Percentiles rank a stretch among this genome's conserved stretches.
phyloP scores from a whole-genome alignment of 2,888 invertebrate genomes.

The Timema cristinae region DNA sequence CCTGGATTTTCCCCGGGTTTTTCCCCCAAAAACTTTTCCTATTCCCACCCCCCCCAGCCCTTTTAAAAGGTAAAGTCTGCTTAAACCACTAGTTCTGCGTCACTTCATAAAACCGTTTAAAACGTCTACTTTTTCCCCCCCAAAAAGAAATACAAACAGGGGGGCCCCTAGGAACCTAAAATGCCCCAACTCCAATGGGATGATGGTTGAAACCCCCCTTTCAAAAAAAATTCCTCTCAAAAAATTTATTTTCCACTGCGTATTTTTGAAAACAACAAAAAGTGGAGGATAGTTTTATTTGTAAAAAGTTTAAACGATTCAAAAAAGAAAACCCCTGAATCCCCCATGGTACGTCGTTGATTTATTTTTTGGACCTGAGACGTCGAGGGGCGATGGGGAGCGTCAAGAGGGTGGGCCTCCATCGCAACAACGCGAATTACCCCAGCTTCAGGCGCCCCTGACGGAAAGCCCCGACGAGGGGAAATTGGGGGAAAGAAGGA shows the following conservation, averaged over 20 bases:
- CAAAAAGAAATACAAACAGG: slow-evolving; percentile 44
- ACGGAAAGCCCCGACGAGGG: slow-evolving; percentile 85
- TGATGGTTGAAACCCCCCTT: slow-evolving; percentile 34
- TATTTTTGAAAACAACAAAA: slow-evolving; percentile 45
- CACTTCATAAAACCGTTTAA: slow-evolving; percentile 31
- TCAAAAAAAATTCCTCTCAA: slow-evolving; percentile 8
- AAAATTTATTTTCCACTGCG: slow-evolving; percentile 9
- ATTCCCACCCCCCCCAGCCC: slow-evolving; percentile 66
- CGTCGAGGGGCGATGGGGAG: slow-evolving; percentile 44
- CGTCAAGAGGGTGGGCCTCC: slow-evolving; percentile 37
- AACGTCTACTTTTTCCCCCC: slow-evolving; percentile 40
- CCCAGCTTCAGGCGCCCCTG: slow-evolving; percentile 42
- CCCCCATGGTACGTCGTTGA: slow-evolving; percentile 40
- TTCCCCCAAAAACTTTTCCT: slow-evolving; percentile 51
- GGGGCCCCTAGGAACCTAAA: slow-evolving; percentile 35
- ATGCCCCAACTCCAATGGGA: slow-evolving; percentile 35
- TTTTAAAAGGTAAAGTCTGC: slow-evolving; percentile 60
- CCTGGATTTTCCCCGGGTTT: slow-evolving; percentile 24
- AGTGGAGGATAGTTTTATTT: slow-evolving; percentile 44
- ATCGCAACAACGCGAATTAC: slow-evolving; percentile 12
- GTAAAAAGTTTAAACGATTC: slow-evolving; percentile 9
- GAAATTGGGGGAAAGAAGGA: slow-evolving; percentile 77
- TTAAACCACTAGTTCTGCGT: slow-evolving; percentile 26
- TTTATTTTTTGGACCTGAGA: too few relatives aligned
- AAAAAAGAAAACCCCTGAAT: background rate